These are phyloP conservation scores for Plutella xylostella DNA, from an alignment of 2,888 invertebrate species.

Conservation along the genomic window DNA sequence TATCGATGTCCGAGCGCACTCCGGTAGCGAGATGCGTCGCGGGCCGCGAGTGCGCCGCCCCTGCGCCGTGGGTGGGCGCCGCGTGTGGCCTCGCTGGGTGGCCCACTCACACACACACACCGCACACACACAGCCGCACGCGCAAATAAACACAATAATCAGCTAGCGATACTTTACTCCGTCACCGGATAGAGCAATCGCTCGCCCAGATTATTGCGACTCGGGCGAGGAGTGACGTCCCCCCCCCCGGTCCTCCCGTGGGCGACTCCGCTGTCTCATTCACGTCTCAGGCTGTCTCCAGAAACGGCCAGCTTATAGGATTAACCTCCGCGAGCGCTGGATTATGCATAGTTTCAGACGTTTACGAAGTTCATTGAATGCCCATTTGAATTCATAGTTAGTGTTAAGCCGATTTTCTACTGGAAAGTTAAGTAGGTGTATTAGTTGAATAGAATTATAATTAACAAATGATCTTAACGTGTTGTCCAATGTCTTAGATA, in stretches of 20 bases:
- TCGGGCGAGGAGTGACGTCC: conserved; percentile 52
- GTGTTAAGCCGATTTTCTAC: too few relatives aligned
- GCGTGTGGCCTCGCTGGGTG: conserved; percentile 69
- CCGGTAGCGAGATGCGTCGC: conserved; percentile 27
- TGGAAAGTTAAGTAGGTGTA: too few relatives aligned
- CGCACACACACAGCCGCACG: conserved; percentile 52
- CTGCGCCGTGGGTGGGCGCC: conserved; percentile 65
- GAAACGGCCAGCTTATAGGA: too few relatives aligned
- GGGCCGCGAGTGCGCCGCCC: conserved; percentile 50
- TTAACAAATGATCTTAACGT: too few relatives aligned
- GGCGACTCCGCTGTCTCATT: too few relatives aligned
- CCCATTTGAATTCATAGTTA: too few relatives aligned
- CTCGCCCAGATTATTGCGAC: conserved; percentile 50
- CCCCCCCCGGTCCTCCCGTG: conserved; percentile 17
- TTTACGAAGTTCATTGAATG: too few relatives aligned
- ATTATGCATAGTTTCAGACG: too few relatives aligned
- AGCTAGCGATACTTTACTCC: conserved; percentile 66
- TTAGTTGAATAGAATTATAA: too few relatives aligned
- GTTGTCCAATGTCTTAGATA: too few relatives aligned
- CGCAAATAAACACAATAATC: conserved; percentile 68
- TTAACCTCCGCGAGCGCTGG: too few relatives aligned
- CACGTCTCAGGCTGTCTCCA: too few relatives aligned
- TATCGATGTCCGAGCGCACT: conserved; percentile 34
- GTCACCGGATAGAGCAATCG: conserved; percentile 67
- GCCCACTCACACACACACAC: conserved; percentile 51